Percentiles rank a stretch among this genome's conserved stretches.
Evolutionary conservation across 2,888 invertebrate genomes (phyloP).

Genomic region (Limnephilus marmoratus): DNA sequence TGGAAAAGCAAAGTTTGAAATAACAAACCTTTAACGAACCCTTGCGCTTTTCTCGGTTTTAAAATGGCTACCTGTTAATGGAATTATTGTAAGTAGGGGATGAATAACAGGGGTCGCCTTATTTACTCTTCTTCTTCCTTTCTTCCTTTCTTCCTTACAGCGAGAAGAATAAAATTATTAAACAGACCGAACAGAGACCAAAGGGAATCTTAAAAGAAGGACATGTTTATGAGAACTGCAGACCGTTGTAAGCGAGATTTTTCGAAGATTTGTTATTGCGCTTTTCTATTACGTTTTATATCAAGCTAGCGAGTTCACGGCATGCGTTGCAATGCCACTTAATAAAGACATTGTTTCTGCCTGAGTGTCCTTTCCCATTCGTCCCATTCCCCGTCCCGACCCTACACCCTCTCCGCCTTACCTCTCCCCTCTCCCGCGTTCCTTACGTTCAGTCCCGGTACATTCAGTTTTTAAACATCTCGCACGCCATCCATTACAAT

Average conservation of each 20-base stretch:
- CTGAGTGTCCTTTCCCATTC: too few relatives aligned
- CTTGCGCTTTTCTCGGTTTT: neutral
- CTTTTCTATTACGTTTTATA: too few relatives aligned
- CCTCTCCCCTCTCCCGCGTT: too few relatives aligned
- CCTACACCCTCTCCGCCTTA: too few relatives aligned
- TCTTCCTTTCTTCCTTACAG: neutral
- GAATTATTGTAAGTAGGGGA: neutral
- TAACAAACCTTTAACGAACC: neutral
- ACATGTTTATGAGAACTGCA: neutral
- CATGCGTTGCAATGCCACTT: too few relatives aligned
- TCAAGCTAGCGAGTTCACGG: too few relatives aligned
- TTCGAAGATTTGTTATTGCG: neutral
- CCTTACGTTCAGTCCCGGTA: too few relatives aligned
- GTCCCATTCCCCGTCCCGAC: too few relatives aligned
- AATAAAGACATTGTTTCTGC: too few relatives aligned
- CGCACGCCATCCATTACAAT: too few relatives aligned
- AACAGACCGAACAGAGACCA: neutral
- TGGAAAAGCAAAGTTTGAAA: neutral
- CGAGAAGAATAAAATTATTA: neutral
- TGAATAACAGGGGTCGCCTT: neutral
- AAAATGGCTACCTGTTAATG: neutral
- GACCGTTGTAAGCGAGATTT: neutral
- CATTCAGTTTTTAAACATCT: too few relatives aligned
- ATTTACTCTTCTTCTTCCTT: neutral
- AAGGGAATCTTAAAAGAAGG: neutral